Evolutionary conservation across 2,797 vertebrate genomes (phyloP), one percentile per base, ranked within the genome.

Genomic region (Falco cherrug): DNA sequence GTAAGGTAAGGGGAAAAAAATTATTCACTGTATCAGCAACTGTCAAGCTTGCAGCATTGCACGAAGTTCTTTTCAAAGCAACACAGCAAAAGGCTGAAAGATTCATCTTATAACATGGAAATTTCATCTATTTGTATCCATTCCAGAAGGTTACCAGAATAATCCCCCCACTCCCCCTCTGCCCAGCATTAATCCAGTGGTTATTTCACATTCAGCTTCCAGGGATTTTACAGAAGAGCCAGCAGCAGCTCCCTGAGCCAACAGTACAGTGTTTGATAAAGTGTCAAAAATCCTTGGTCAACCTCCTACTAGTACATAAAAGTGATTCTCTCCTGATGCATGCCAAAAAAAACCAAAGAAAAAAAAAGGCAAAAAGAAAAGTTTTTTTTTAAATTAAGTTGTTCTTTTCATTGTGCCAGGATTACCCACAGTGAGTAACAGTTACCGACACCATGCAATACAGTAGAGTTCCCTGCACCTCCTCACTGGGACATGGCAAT

Each of bases 101-200:
- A 95, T 87, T 86, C 20, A 74, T 84, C 56, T 94, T 76, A 73
- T 45, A 86, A 96, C 91, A 93, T 26, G 24, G 35, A 91, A 91
- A 82, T 65, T 50, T 90, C 70, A 84, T 92, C 87, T 96, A 54
- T 85, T 54, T 83, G 64, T 64, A 78, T 76, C 61, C 50, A 13
- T 28, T 39, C 69, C 82, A 93, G 69, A 19, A 85, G 28, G 19
- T 85, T 96, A 90, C 75, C 39, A 77, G 59, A 96, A 87, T 25
- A 74, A 71, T 24, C 26, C 39, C 57, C 31, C 26, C 6, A 8
- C 41, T 7, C 41, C 41, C 14, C 41, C 41, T 43, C 41, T 43
- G 77, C 4, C 4, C 45, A 75, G 28, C 33, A 87, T 78, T 95
- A 90, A 93, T 87, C 84, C 73, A 89, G 50, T 45, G 82, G 39